Conservation (phyloP, 2,113 vertebrate genomes). For the Cromileptes altivelis region DNA sequence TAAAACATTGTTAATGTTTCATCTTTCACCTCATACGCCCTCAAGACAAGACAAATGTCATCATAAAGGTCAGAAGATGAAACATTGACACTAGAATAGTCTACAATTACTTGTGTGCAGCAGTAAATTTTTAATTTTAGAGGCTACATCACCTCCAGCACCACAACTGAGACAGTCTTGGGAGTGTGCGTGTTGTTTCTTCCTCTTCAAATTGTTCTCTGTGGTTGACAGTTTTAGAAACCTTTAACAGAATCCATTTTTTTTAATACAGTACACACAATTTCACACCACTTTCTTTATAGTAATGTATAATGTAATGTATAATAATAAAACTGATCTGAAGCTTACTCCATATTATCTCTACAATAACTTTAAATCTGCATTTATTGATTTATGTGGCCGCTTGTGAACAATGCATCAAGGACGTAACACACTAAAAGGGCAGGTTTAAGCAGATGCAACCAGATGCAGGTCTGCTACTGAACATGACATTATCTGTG, state of each 20-base stretch:
- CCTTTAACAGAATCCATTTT: not conserved
- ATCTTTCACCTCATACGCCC: conserved; percentile 40
- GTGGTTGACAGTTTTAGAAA: conserved; percentile 30
- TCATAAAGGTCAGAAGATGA: conserved; percentile 42
- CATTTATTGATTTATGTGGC: not conserved
- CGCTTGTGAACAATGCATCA: not conserved
- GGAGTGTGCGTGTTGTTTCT: conserved; percentile 41
- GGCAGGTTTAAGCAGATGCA: not conserved
- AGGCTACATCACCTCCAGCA: not conserved
- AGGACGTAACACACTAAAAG: not conserved
- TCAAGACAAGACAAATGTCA: conserved; percentile 25
- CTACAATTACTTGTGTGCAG: conserved; percentile 12
- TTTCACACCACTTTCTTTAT: not conserved
- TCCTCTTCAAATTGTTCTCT: conserved; percentile 27
- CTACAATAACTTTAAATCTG: not conserved
- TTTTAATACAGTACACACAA: conserved; percentile 6
- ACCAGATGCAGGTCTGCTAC: not conserved
- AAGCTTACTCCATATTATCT: not conserved
- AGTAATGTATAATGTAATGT: no score
- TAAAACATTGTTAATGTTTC: conserved; percentile 62
- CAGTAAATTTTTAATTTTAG: conserved; percentile 52
- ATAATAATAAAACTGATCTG: not conserved
- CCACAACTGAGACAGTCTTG: conserved; percentile 43
- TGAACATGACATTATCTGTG: not conserved
- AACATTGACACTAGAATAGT: conserved; percentile 45